Conservation (phyloP, 2,113 vertebrate genomes). For the Cyprinodon variegatus region DNA sequence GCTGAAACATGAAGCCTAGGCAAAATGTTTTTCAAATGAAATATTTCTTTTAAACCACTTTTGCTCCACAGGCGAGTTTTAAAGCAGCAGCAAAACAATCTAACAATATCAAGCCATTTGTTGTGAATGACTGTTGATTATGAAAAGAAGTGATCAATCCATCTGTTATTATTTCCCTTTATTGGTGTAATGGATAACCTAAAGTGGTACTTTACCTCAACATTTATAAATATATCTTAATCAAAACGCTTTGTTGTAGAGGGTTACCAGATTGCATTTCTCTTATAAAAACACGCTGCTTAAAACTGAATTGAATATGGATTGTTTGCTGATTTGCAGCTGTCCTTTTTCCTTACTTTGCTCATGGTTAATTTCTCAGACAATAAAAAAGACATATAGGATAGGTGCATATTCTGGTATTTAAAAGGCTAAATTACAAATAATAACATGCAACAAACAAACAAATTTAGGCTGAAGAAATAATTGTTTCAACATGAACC, state of each 20-base stretch:
- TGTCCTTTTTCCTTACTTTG: neutral
- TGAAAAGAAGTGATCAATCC: neutral
- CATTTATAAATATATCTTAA: neutral
- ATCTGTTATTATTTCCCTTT: neutral
- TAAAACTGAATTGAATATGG: neutral
- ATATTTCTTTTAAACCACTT: neutral
- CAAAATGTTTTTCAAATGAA: neutral
- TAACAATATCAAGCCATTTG: neutral
- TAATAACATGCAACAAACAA: neutral
- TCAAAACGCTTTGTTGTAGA: constrained; percentile 4
- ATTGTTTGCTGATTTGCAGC: neutral
- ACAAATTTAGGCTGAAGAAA: no score
- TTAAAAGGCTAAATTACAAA: neutral
- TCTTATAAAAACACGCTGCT: neutral
- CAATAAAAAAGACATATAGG: neutral
- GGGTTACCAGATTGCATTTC: no score
- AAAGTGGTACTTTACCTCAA: neutral
- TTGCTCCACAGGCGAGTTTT: neutral
- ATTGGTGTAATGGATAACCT: neutral
- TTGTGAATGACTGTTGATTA: constrained; percentile 9
- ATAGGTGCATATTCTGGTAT: no score
- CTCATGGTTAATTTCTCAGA: neutral
- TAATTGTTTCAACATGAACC: no score
- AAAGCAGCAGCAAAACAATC: neutral
- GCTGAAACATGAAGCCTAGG: neutral